A percentile compares a stretch with the other conserved stretches of the same genome.
Evolutionary conservation across 2,797 vertebrate genomes (phyloP).

Genomic region (Falco biarmicus): DNA sequence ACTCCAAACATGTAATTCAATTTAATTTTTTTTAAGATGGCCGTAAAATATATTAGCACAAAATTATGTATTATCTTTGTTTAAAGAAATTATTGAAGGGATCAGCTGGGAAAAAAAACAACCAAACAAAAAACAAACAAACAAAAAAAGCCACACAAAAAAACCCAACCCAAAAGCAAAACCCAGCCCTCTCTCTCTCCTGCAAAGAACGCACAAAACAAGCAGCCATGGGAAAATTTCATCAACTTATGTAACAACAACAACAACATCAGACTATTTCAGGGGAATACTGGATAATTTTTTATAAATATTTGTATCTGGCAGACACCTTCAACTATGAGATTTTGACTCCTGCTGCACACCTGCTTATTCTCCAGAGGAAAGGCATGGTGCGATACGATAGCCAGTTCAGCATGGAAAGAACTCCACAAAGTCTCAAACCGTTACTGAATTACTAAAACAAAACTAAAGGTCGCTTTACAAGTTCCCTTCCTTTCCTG

Average conservation of each 20-base stretch:
- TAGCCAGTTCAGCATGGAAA: not conserved
- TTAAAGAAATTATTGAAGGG: not conserved
- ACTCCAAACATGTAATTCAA: not conserved
- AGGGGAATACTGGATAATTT: not conserved
- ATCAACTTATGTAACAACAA: not conserved
- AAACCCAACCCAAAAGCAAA: not conserved
- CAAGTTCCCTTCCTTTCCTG: not conserved
- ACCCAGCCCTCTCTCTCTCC: not conserved
- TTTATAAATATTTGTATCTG: too few relatives aligned
- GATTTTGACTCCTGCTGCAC: not conserved
- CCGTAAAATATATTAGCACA: not conserved
- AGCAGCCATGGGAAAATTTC: not conserved
- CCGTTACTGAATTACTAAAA: not conserved
- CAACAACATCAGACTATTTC: not conserved
- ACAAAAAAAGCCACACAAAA: too few relatives aligned
- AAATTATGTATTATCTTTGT: not conserved
- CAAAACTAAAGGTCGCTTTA: not conserved
- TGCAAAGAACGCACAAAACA: not conserved
- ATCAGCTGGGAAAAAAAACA: not conserved
- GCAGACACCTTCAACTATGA: not conserved
- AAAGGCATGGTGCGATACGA: accelerated
- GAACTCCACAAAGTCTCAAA: not conserved
- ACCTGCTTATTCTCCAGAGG: not conserved
- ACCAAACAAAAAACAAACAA: not conserved
- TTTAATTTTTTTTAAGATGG: not conserved